These are phyloP conservation scores for Carassius gibelio DNA, from an alignment of 2,113 vertebrate genomes.

Conservation along the genomic window DNA sequence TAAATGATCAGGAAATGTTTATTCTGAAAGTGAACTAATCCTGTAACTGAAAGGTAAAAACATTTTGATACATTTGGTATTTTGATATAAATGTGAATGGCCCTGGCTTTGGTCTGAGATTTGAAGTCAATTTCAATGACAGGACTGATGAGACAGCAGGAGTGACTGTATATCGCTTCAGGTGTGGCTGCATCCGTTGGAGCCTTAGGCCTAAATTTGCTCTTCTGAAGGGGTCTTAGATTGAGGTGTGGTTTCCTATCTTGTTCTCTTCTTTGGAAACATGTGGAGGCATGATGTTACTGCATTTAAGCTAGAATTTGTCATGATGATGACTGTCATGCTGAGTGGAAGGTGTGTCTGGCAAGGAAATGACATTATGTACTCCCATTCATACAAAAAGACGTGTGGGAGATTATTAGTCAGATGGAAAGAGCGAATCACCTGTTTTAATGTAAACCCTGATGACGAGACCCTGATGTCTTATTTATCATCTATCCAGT, in stretches of 20 bases:
- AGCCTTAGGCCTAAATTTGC: background rate
- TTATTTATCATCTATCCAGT: background rate
- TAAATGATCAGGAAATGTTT: no score
- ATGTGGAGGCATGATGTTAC: constrained; percentile 35
- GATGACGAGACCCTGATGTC: background rate
- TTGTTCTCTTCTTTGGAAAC: constrained; percentile 8
- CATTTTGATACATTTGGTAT: no score
- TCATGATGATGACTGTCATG: background rate
- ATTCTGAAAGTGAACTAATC: no score
- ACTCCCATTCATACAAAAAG: background rate
- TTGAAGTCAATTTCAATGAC: background rate
- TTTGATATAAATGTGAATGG: background rate
- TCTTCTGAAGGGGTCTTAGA: background rate
- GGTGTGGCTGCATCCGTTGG: background rate
- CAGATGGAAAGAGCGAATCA: background rate
- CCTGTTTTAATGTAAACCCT: background rate
- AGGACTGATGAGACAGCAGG: background rate
- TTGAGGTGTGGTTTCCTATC: constrained; percentile 4
- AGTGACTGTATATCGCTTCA: background rate
- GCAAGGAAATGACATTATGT: constrained; percentile 7
- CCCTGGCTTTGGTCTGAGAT: background rate
- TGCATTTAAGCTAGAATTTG: constrained; percentile 25
- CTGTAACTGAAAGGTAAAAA: no score
- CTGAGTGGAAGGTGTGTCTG: constrained; percentile 2
- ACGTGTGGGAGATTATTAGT: background rate